phyloP scores from a whole-genome alignment of 2,113 vertebrate genomes.

The Entosphenus tridentatus region DNA sequence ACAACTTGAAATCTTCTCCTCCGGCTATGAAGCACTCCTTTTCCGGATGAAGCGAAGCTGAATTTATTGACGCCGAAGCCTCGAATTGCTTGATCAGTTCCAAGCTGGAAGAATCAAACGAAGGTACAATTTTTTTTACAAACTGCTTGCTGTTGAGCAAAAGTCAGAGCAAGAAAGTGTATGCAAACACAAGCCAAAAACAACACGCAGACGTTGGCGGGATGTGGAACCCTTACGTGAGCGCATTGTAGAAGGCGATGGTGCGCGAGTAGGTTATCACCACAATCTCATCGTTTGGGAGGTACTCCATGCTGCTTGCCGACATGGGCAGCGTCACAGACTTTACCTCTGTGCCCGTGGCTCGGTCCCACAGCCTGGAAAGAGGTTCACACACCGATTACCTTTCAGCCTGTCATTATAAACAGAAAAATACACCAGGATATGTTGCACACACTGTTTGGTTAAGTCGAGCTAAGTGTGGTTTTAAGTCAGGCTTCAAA shows the following conservation, averaged over 20 bases:
- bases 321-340: conserved; percentile 51
- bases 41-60: conserved; percentile 80
- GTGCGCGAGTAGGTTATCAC: conserved; percentile 79
- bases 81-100: conserved; percentile 83
- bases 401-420: background rate
- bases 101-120: conserved; percentile 27
- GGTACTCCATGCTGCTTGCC: conserved; percentile 88
- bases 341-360: conserved; percentile 51
- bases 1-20: conserved; percentile 95
- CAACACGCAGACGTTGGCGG: too few species aligned
- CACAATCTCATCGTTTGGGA: conserved; percentile 64
- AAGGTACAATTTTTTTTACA: background rate
- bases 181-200: too few species aligned
- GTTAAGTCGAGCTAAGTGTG: too few species aligned
- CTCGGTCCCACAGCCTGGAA: conserved; percentile 69
- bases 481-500: too few species aligned
- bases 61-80: conserved; percentile 73
- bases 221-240: conserved; percentile 31
- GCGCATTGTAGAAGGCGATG: conserved; percentile 73
- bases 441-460: background rate
- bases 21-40: conserved; percentile 92
- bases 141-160: background rate
- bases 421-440: background rate
- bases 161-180: too few species aligned
- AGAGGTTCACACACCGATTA: background rate